phyloP scores from a whole-genome alignment of 2,888 invertebrate genomes.

The Thera britannica region DNA sequence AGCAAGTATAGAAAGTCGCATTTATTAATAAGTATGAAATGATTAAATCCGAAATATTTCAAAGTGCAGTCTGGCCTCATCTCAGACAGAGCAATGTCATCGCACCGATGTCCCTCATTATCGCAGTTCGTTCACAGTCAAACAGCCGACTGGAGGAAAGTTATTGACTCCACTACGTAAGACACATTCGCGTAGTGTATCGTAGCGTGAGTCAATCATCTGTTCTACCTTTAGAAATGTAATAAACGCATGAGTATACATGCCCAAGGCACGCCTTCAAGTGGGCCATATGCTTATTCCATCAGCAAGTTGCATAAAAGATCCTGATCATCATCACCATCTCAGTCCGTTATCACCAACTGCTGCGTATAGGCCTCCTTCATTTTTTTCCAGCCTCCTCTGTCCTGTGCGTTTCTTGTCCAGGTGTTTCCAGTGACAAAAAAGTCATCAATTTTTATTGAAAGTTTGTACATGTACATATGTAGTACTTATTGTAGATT shows the following conservation, averaged over 20 bases:
- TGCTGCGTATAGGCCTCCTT: too few relatives aligned
- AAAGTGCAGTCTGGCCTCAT: conserved; percentile 25
- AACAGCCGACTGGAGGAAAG: conserved; percentile 40
- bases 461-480: too few relatives aligned
- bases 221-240: not conserved
- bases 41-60: conserved; percentile 15
- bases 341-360: too few relatives aligned
- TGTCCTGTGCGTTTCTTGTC: too few relatives aligned
- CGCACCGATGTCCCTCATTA: conserved; percentile 41
- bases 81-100: conserved; percentile 37
- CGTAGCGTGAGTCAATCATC: conserved; percentile 1
- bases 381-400: too few relatives aligned
- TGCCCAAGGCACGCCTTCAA: not conserved
- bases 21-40: not conserved
- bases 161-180: conserved; percentile 38
- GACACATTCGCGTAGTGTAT: conserved; percentile 16
- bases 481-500: not conserved
- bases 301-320: too few relatives aligned
- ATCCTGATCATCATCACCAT: too few relatives aligned
- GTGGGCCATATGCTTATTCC: too few relatives aligned
- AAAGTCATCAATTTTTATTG: too few relatives aligned
- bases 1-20: not conserved
- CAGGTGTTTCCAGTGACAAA: too few relatives aligned
- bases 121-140: conserved; percentile 45
- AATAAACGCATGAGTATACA: not conserved